Percentiles rank a stretch among this genome's conserved stretches.
Evolutionary conservation across 2,888 invertebrate species (phyloP).

Genomic region (Dione vanillae): DNA sequence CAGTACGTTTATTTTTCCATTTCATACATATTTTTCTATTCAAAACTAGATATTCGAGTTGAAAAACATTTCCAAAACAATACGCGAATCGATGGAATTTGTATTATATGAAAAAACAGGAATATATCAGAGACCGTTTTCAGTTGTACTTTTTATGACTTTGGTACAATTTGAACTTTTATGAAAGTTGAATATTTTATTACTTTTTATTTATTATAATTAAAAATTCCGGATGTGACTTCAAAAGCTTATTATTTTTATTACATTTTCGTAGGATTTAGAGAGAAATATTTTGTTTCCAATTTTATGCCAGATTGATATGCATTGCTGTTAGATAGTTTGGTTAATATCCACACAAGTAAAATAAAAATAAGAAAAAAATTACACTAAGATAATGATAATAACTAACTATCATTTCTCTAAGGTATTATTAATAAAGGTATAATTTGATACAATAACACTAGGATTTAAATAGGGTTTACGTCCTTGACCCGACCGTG

Average conservation of each 20-base stretch:
- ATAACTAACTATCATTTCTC: too few relatives aligned
- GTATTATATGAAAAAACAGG: slow-evolving; percentile 1
- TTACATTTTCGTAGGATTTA: background rate
- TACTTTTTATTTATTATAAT: background rate
- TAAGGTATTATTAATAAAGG: too few relatives aligned
- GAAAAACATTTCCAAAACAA: slow-evolving; percentile 22
- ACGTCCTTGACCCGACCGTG: slow-evolving; percentile 34
- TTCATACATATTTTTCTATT: slow-evolving; percentile 3
- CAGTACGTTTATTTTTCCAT: slow-evolving; percentile 7
- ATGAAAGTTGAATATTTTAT: background rate
- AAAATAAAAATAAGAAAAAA: background rate
- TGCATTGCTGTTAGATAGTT: too few relatives aligned
- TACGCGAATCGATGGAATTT: background rate
- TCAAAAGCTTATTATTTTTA: too few relatives aligned
- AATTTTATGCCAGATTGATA: background rate
- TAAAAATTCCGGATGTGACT: background rate
- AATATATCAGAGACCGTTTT: slow-evolving; percentile 4
- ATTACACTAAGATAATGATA: background rate
- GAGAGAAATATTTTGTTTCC: background rate
- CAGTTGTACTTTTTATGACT: background rate
- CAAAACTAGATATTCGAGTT: slow-evolving; percentile 8
- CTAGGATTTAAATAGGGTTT: slow-evolving; percentile 20
- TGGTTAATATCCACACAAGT: too few relatives aligned
- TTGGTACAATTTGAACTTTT: background rate
- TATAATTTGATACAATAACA: slow-evolving; percentile 4